Evolutionary conservation across 2,888 invertebrate genomes (phyloP).

Genomic region (Morinoia aosen): DNA sequence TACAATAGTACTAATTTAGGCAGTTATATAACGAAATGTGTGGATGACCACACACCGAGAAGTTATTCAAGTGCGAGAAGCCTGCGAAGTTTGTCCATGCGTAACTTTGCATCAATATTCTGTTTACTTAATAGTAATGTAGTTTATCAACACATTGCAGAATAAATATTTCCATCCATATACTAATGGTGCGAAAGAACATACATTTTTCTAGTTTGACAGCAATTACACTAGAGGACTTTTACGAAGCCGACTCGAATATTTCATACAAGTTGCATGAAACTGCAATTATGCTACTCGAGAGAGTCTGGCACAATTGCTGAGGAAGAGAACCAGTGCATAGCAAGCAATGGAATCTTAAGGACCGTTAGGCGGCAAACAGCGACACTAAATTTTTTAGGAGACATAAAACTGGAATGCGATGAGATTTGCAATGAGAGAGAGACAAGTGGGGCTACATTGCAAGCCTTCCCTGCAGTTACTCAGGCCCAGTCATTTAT

Average conservation of each 20-base stretch:
- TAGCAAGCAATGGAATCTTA: neutral
- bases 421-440: neutral
- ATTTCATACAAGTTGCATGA: neutral
- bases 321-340: neutral
- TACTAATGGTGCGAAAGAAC: neutral
- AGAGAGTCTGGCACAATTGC: neutral
- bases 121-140: neutral
- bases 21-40: no score
- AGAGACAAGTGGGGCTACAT: neutral
- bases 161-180: neutral
- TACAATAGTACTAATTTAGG: no score
- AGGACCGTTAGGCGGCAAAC: constrained; percentile 12
- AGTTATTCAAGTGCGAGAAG: neutral
- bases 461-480: neutral
- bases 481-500: neutral
- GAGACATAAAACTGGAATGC: neutral
- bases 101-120: no score
- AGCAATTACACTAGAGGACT: neutral
- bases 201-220: neutral
- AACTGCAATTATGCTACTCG: neutral
- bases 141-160: neutral
- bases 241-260: neutral
- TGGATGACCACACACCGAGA: neutral
- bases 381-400: constrained; percentile 1
- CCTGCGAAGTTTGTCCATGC: neutral